These are phyloP conservation scores for Chloropsis cyanopogon DNA, from an alignment of 2,113 vertebrate species.

Conservation along the genomic window DNA sequence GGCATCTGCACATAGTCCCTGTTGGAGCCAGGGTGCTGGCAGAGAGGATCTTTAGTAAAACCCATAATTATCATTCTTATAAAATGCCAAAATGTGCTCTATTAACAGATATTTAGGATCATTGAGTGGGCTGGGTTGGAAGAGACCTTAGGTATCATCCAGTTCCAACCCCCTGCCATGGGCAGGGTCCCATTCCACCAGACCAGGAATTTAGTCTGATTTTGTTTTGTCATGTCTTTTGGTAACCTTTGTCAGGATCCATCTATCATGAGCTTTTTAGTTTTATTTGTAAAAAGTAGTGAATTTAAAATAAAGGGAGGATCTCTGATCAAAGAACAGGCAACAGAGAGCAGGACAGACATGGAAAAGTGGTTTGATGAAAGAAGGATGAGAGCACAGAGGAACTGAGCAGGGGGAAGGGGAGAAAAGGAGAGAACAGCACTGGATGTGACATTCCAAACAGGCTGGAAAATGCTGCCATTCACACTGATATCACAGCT, in stretches of 20 bases:
- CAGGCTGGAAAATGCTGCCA: constrained; percentile 47
- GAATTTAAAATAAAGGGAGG: background rate
- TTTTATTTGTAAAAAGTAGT: background rate
- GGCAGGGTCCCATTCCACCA: background rate
- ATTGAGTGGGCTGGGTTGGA: background rate
- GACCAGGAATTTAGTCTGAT: background rate
- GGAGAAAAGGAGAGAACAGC: constrained; percentile 18
- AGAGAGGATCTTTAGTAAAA: background rate
- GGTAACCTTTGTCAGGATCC: background rate
- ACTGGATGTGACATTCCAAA: constrained; percentile 40
- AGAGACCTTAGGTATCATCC: background rate
- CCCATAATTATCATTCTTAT: background rate
- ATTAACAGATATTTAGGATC: background rate
- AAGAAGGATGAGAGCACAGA: background rate
- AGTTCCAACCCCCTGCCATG: background rate
- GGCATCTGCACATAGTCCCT: background rate
- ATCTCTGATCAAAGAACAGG: background rate
- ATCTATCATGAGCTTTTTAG: background rate
- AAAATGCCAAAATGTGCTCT: background rate
- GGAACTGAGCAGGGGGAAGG: background rate
- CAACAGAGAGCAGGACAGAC: background rate
- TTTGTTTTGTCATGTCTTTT: background rate
- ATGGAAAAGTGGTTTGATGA: background rate
- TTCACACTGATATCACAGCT: constrained; percentile 52
- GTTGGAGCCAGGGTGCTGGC: background rate